Conservation (phyloP, 37 sponge, comb jelly and placozoan genomes). For the Cliona cf. orientalis region DNA sequence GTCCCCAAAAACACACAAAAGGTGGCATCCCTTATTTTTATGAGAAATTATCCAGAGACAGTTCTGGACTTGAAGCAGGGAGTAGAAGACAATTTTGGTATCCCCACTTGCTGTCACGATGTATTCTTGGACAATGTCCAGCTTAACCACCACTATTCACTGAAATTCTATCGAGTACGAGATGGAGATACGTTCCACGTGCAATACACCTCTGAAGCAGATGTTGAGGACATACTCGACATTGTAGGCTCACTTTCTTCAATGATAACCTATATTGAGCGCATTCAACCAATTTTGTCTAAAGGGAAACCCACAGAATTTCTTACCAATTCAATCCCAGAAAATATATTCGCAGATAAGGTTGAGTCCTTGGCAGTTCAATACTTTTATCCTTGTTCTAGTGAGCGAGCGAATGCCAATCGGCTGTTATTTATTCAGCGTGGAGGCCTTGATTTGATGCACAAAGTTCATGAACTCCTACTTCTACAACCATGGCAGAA, state of each 20-base stretch:
- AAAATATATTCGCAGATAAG: background rate
- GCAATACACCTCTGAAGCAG: conserved; percentile 17
- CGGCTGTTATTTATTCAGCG: conserved; percentile 33
- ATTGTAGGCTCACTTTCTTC: no score
- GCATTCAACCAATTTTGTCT: no score
- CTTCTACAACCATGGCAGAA: conserved; percentile 26
- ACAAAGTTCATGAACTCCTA: conserved; percentile 14
- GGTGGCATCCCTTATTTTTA: background rate
- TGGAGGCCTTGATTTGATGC: conserved; percentile 5
- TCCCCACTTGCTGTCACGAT: conserved; percentile 27
- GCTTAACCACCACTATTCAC: background rate
- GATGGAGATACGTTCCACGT: conserved; percentile 24
- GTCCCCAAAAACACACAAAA: background rate
- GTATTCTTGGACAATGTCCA: background rate
- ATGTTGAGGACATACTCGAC: conserved; percentile 12
- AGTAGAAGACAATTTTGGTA: conserved; percentile 19
- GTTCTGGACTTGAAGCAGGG: conserved; percentile 13
- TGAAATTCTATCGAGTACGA: background rate
- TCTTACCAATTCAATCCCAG: background rate
- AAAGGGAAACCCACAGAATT: no score
- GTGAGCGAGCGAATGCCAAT: conserved; percentile 5
- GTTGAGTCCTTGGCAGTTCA: conserved; percentile 2
- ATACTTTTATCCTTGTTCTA: background rate
- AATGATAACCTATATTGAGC: no score
- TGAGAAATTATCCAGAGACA: background rate